Percentiles rank a stretch among this genome's conserved stretches.
Evolutionary conservation across 2,113 vertebrate species (phyloP).

Genomic region (Ctenodactylus gundi): DNA sequence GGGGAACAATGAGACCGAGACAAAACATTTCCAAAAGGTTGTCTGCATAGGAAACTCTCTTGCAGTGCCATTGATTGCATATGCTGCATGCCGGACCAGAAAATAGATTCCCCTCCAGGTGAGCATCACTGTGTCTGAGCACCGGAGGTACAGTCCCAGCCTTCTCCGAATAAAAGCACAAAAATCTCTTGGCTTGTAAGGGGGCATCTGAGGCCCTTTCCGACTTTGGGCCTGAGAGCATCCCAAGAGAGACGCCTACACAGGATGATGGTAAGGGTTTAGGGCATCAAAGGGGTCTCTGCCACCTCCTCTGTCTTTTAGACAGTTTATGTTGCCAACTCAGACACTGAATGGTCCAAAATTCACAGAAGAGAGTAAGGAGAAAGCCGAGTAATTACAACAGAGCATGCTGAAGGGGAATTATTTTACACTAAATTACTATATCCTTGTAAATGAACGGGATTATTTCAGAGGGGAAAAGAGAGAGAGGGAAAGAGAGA

Average conservation of each 20-base stretch:
- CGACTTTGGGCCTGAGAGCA: not conserved
- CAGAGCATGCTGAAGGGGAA: slow-evolving; percentile 43
- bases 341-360: slow-evolving; percentile 7
- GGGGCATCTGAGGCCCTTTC: not conserved
- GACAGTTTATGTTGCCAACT: not conserved
- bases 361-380: slow-evolving; percentile 24
- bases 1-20: slow-evolving; percentile 24
- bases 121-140: not conserved
- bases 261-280: not conserved
- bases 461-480: slow-evolving; percentile 56
- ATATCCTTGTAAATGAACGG: slow-evolving; percentile 71
- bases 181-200: not conserved
- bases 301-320: not conserved
- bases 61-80: not conserved
- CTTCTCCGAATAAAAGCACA: not conserved
- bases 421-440: slow-evolving; percentile 70
- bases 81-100: not conserved
- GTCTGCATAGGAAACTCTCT: not conserved
- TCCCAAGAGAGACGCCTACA: not conserved
- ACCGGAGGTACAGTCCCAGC: not conserved
- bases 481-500: not conserved
- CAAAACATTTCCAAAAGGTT: slow-evolving; percentile 36
- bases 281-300: not conserved
- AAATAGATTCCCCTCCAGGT: not conserved
- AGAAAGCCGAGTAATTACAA: slow-evolving; percentile 68